Evolutionary conservation across 2,888 invertebrate species (phyloP).

Genomic region (Nephrotoma flavescens): DNA sequence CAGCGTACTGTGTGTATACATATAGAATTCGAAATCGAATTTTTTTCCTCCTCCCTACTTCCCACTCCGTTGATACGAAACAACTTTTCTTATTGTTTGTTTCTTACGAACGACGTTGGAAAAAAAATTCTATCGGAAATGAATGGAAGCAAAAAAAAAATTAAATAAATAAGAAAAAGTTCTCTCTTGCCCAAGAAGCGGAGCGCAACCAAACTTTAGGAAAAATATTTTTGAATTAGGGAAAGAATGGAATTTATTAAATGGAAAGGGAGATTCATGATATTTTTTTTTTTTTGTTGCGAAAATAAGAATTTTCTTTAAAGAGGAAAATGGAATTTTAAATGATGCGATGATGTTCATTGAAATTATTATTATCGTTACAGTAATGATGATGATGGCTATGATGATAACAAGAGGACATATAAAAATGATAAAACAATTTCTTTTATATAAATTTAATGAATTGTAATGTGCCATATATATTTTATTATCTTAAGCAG

Average conservation of each 20-base stretch:
- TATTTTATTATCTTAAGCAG: not conserved
- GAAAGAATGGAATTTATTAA: not conserved
- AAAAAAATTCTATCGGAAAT: not conserved
- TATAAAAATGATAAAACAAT: not conserved
- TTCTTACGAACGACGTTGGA: not conserved
- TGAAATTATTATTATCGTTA: not conserved
- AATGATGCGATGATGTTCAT: conserved; percentile 3
- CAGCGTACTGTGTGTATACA: not conserved
- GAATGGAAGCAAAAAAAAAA: not conserved
- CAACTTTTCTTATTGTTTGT: not conserved
- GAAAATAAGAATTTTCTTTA: not conserved
- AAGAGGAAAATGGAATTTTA: conserved; percentile 1
- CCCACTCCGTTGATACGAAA: not conserved
- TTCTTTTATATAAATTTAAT: not conserved
- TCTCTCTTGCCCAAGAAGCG: not conserved
- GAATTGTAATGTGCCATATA: not conserved
- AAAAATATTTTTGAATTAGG: not conserved
- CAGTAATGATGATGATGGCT: not conserved
- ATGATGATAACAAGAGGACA: not conserved
- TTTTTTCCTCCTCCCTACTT: not conserved
- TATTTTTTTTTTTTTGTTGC: not conserved
- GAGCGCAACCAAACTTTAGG: not conserved
- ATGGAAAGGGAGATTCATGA: not conserved
- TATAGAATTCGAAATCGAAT: not conserved
- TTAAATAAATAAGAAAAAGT: not conserved